Evolutionary conservation across 2,797 vertebrate genomes (phyloP), one percentile per base, ranked within the genome.

Genomic region (Eutrigla gurnardus): DNA sequence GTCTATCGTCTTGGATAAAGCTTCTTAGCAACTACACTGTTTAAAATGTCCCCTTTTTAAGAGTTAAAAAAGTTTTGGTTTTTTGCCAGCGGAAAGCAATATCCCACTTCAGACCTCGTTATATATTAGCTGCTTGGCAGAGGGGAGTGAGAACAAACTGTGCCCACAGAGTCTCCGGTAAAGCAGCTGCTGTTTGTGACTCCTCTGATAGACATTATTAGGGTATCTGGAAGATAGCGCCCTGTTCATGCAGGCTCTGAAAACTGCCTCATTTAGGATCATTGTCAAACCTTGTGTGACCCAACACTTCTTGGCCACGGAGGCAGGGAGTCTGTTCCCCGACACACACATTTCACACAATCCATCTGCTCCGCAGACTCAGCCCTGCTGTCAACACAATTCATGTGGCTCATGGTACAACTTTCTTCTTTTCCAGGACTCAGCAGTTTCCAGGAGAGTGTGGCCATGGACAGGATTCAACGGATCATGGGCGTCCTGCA

Each of bases 401-500:
- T 86, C 82, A 73, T 57, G 60, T 64, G 57, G 69, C 82, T 91
- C 81, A 85, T 39, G 54, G 66, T 85, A 75, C 73, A 86, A 89
- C 83, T 85, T 83, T 88, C 73, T 85, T 75, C 78, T 86, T 93
- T 91, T 80, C 70, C 82, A 96, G 95, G 94, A 83, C 94, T 96
- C 90, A 96, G 94, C 93, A 95, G 92, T 92, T 96, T 96, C 88
- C 95, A 96, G 84, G 95, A 96, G 91, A 96, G 95, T 33, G 94
- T 96, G 81, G 95, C 95, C 72, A 95, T 96, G 93, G 95, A 96
- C 89, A 84, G 95, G 80, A 96, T 96, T 76, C 95, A 96, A 86
- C 95, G 95, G 92, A 96, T 96, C 91, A 95, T 95, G 95, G 95
- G 95, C 53, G 94, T 96, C 63, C 88, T 96, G 76, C 94, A 93